Conservation (phyloP, 2,888 invertebrate genomes). For the Itoplectis maculator region DNA sequence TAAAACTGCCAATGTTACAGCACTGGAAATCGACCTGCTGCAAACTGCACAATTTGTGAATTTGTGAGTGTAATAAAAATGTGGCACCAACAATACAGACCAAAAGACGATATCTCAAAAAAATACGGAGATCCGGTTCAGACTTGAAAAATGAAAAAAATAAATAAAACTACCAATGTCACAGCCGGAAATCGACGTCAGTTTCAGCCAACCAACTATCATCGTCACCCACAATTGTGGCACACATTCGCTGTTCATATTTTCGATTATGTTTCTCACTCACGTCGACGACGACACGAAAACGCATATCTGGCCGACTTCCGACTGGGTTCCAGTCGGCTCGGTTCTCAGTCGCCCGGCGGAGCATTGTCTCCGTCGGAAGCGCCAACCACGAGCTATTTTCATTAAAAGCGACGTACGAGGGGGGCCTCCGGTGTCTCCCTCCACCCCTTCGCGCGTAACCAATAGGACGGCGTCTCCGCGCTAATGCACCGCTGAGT, state of each 20-base stretch:
- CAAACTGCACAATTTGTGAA: no score
- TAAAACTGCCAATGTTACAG: no score
- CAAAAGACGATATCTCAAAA: neutral
- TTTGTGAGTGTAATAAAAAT: no score
- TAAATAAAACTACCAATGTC: no score
- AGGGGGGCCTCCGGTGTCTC: no score
- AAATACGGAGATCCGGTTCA: no score
- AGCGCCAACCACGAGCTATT: constrained; percentile 50
- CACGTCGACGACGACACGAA: no score
- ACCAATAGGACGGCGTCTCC: neutral
- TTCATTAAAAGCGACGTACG: constrained; percentile 54
- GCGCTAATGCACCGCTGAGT: constrained; percentile 35
- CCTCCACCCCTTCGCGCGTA: constrained; percentile 3
- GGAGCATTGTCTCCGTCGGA: constrained; percentile 56
- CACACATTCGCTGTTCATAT: neutral
- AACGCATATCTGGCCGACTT: constrained; percentile 54
- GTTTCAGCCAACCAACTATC: no score
- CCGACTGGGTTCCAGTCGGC: constrained; percentile 26
- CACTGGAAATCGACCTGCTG: no score
- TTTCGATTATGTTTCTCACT: neutral
- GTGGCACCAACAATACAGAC: neutral
- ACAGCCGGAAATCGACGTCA: no score
- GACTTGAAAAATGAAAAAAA: no score
- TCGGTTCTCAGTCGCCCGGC: constrained; percentile 23
- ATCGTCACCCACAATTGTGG: no score